Percentiles rank a stretch among this genome's conserved stretches.
Conservation (phyloP, 2,888 invertebrate genomes). For the Salpingus planirostris region DNA sequence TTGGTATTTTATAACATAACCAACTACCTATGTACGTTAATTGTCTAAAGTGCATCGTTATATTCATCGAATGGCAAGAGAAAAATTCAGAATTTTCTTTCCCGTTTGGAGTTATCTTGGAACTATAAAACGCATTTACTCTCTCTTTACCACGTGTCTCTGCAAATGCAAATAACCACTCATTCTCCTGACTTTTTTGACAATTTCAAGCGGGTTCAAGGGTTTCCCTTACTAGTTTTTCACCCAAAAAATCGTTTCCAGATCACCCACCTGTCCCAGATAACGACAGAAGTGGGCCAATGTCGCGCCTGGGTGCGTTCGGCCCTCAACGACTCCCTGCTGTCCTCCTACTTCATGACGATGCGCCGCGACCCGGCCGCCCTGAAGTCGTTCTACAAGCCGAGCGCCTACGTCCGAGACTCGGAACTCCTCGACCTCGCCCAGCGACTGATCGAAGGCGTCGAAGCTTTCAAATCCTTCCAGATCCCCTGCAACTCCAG, state of each 20-base stretch:
- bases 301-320: conserved; percentile 88
- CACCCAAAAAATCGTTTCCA: conserved; percentile 29
- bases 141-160: too few species aligned
- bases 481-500: conserved; percentile 76
- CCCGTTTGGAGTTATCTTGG: too few species aligned
- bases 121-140: too few species aligned
- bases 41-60: too few species aligned
- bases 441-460: conserved; percentile 64
- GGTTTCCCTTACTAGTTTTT: too few species aligned
- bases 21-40: too few species aligned
- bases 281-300: conserved; percentile 82
- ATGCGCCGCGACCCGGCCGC: conserved; percentile 69
- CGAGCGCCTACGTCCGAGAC: conserved; percentile 75
- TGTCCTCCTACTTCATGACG: conserved; percentile 78
- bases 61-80: too few species aligned
- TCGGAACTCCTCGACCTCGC: conserved; percentile 70
- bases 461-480: conserved; percentile 65
- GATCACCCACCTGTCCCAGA: conserved; percentile 68
- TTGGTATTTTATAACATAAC: too few species aligned
- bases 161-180: not conserved
- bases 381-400: conserved; percentile 74
- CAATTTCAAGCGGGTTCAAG: too few species aligned
- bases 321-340: conserved; percentile 77
- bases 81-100: too few species aligned
- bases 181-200: not conserved